Base-by-base conservation (phyloP, 2,797 vertebrate genomes). In the Austrolebias charrua region DNA sequence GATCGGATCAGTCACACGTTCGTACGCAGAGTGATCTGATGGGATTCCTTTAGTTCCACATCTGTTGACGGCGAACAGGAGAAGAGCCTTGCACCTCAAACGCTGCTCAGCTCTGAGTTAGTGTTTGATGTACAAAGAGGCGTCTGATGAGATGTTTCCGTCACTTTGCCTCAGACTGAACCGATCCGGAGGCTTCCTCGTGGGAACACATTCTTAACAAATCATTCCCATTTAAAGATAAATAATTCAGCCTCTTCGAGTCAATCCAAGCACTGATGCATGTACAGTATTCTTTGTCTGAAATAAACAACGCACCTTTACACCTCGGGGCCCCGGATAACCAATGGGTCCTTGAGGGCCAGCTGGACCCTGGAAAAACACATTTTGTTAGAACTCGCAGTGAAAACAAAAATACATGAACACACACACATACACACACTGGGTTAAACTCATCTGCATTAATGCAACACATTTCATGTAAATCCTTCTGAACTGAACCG, bases 311-410 rank as follows among this genome's bases (percentile, higher is more conserved):
- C 93, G 93, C 81, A 98, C 98, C 95, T 99, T 99, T 52, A 98
- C 96, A 50, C 98, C 98, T 3, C 98, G 92, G 1, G 95, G 90
- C 4, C 98, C 98, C 3, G 98, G 98, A 60, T 99, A 99, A 69
- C 98, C 98, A 0, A 99, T 92, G n/a, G 95, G 95, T 72, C 97
- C 98, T 90, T 99, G 98, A 75, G 98, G 94, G 47, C 98, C 98
- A 8, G 94, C 73, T 0, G 98, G 96, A 69, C 98, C 98, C 98
- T 99, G 78, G 1, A 72, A 66, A 78, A 69, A 84, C 1, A 73
- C 42, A 38, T 56, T 79, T 62, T 56, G 40, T 47, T 35, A 83
- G 63, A 64, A 38, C 43, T 75, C 71, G 60, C 50, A 56, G 35
- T 18, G 58, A 33, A 50, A n/a, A 59, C 8, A 42, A 44, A 61